Base-by-base conservation (phyloP, 2,797 vertebrate species). In the Hipposideros larvatus region DNA sequence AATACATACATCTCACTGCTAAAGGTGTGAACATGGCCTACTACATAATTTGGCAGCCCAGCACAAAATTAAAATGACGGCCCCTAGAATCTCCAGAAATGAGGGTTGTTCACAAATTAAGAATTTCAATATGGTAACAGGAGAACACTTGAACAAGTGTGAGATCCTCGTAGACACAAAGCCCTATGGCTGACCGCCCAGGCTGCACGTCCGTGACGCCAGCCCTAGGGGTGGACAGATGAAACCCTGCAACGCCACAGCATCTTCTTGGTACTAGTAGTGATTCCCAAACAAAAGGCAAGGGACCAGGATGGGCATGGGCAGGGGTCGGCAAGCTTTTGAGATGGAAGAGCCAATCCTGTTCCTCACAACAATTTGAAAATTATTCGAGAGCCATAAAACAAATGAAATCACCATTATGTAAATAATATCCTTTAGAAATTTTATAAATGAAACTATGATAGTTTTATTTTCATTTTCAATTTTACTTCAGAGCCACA, bases 191-290 rank as follows among this genome's bases (percentile, higher is more conserved):
- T 3, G n/a, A 14, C 55, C 22, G 22, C 37, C 68, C 9, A 31
- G 34, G 7, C 0, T 57, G 14, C 18, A 2, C 4, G 15, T 7
- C 9, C 18, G 5, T 0, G 4, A 63, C 1, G 3, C 71, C 31
- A 22, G 77, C 65, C 31, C 65, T 3, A 10, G 6, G 0, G 16
- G 41, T 3, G 5, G 15, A 6, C 34, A 18, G 43, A 3, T 0
- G 18, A 48, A 31, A 55, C 59, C 22, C 5, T 5, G 5, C 73
- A 3, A 22, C 5, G 2, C n/a, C 43, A 11, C 16, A 1, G 31
- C 51, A 2, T 2, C 24, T 3, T 43, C 75, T 11, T 19, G 55
- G 15, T 22, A 24, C 28, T 16, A 3, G 1, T 7, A 26, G 26
- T 48, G 74, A 83, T 19, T 7, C 61, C 51, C 31, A 88, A 19